Conservation (phyloP, 2,797 vertebrate species). For the Thripadectes ignobilis region DNA sequence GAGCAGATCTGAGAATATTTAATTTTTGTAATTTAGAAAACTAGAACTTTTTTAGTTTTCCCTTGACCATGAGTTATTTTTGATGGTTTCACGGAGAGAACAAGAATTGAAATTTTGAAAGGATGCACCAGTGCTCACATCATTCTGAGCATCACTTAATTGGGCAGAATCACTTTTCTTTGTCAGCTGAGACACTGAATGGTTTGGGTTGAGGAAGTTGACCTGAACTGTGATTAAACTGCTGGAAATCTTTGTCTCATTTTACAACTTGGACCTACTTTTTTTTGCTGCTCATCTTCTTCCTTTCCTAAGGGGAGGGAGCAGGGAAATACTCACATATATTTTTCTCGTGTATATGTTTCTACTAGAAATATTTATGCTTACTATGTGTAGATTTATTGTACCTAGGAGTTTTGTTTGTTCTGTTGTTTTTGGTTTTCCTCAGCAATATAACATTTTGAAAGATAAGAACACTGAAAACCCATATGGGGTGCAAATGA, state of each 20-base stretch:
- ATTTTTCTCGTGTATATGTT: neutral
- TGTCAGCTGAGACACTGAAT: neutral
- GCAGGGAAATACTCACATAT: neutral
- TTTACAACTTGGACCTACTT: neutral
- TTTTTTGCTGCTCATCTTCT: neutral
- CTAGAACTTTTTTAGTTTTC: neutral
- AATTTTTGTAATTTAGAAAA: neutral
- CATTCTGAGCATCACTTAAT: neutral
- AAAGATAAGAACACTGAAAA: conserved; percentile 8
- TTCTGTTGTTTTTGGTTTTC: conserved; percentile 36
- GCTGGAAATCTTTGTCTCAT: neutral
- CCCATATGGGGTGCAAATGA: conserved; percentile 45
- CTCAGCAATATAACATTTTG: neutral
- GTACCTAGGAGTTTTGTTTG: conserved; percentile 30
- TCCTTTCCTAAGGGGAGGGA: neutral
- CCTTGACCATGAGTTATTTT: neutral
- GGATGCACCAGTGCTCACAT: neutral
- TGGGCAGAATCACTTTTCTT: neutral
- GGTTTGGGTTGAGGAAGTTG: neutral
- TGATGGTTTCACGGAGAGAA: neutral
- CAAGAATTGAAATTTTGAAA: neutral
- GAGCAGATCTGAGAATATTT: neutral
- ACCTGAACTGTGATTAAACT: neutral
- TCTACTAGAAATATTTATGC: neutral
- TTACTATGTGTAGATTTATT: conserved; percentile 12